A percentile compares a stretch with the other conserved stretches of the same genome.
Evolutionary conservation across 2,888 invertebrate species (phyloP).

Genomic region (Luperina testacea): DNA sequence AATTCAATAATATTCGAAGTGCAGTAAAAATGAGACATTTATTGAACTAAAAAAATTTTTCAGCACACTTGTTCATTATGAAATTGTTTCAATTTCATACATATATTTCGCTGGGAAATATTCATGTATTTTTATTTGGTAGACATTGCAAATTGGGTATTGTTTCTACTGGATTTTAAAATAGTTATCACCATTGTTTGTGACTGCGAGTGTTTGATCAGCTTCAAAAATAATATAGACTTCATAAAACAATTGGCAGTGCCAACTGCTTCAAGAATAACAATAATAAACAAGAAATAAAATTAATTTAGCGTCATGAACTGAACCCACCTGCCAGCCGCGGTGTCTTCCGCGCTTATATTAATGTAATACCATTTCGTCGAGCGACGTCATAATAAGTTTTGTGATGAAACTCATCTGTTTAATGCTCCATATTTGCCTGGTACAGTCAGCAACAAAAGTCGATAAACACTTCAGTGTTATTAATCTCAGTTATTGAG

Average conservation of each 20-base stretch:
- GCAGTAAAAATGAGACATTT: not conserved
- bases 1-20: slow-evolving; percentile 9
- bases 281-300: slow-evolving; percentile 33
- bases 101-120: slow-evolving; percentile 6
- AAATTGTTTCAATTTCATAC: slow-evolving; percentile 2
- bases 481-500: no score
- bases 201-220: not conserved
- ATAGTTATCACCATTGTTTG: not conserved
- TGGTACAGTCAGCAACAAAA: slow-evolving; percentile 13
- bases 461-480: no score
- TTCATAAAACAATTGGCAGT: no score
- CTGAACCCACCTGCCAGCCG: slow-evolving; percentile 32
- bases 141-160: not conserved
- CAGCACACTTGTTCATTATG: not conserved
- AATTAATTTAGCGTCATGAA: slow-evolving; percentile 28
- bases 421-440: slow-evolving; percentile 43
- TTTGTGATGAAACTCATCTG: slow-evolving; percentile 51
- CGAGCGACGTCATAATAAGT: slow-evolving; percentile 52
- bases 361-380: slow-evolving; percentile 42
- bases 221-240: not conserved
- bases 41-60: slow-evolving; percentile 4
- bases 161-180: slow-evolving; percentile 3
- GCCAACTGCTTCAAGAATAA: not conserved
- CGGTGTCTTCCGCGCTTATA: slow-evolving; percentile 31
- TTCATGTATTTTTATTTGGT: not conserved